Conservation (phyloP, 1,140 invertebrate genomes). For the Papilio glaucus region DNA sequence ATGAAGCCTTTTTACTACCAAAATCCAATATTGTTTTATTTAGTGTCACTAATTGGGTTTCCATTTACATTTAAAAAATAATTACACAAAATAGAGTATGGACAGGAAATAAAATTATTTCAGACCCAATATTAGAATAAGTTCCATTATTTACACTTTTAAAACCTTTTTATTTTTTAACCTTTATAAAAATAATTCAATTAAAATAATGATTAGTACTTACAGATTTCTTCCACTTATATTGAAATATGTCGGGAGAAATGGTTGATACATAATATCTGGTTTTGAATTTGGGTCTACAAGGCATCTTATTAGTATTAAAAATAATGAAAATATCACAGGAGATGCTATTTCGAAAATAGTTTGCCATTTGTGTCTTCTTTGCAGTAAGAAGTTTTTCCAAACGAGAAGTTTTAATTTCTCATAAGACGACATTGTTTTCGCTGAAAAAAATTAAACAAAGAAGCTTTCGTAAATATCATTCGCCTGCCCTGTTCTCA, state of each 20-base stretch:
- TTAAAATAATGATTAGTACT: conserved; percentile 51
- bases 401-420: conserved; percentile 90
- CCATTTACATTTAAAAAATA: no score
- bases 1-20: no score
- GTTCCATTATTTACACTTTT: no score
- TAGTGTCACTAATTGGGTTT: no score
- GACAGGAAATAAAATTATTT: no score
- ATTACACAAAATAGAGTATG: no score
- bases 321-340: conserved; percentile 89
- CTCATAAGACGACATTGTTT: conserved; percentile 72
- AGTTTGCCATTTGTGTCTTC: conserved; percentile 89
- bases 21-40: no score
- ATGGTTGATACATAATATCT: conserved; percentile 64
- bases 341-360: conserved; percentile 89
- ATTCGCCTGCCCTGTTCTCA: no score
- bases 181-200: not conserved
- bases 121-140: no score
- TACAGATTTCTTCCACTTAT: conserved; percentile 68
- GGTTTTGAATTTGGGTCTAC: conserved; percentile 80
- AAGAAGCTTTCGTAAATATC: not conserved
- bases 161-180: no score
- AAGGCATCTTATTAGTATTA: conserved; percentile 87
- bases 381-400: conserved; percentile 93
- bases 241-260: conserved; percentile 75
- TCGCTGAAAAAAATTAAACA: conserved; percentile 45